These are phyloP conservation scores for Microctenopoma steveboyesi DNA, from an alignment of 2,797 vertebrate species.

Conservation along the genomic window DNA sequence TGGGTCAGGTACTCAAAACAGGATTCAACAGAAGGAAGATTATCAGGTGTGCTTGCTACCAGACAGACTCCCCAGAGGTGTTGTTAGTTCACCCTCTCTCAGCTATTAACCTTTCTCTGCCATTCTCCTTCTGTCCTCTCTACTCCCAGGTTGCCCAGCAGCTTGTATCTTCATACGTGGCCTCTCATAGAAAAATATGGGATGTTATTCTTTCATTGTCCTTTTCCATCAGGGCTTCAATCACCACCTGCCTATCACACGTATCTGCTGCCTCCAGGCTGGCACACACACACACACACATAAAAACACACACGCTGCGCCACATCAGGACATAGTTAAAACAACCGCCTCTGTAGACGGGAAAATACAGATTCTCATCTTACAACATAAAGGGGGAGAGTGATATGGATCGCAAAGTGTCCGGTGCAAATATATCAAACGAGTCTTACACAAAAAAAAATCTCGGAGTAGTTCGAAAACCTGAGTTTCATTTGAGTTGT, in stretches of 20 bases:
- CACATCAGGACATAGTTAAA: slow-evolving; percentile 57
- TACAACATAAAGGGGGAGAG: slow-evolving; percentile 19
- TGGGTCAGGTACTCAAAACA: slow-evolving; percentile 41
- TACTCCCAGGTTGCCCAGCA: slow-evolving; percentile 24
- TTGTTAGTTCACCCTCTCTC: slow-evolving; percentile 65
- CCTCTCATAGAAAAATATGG: slow-evolving; percentile 49
- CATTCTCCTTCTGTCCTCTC: slow-evolving; percentile 6
- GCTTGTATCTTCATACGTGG: slow-evolving; percentile 49
- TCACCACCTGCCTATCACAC: slow-evolving; percentile 71
- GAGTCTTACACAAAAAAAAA: slow-evolving; percentile 6
- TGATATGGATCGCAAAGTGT: slow-evolving; percentile 13
- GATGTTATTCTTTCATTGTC: slow-evolving; percentile 69
- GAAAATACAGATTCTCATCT: slow-evolving; percentile 21
- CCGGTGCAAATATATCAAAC: slow-evolving; percentile 21
- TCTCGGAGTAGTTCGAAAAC: slow-evolving; percentile 1
- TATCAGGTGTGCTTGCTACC: slow-evolving; percentile 50
- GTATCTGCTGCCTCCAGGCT: slow-evolving; percentile 55
- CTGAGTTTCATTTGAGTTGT: slow-evolving; percentile 6
- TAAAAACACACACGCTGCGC: slow-evolving; percentile 26
- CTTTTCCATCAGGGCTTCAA: slow-evolving; percentile 69
- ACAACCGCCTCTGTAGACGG: slow-evolving; percentile 32
- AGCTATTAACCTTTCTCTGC: slow-evolving; percentile 42
- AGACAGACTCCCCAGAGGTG: slow-evolving; percentile 70
- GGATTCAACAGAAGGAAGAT: slow-evolving; percentile 55
- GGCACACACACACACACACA: slow-evolving; percentile 28